phyloP scores from a whole-genome alignment of 2,888 invertebrate species.

The Cryptus armator region DNA sequence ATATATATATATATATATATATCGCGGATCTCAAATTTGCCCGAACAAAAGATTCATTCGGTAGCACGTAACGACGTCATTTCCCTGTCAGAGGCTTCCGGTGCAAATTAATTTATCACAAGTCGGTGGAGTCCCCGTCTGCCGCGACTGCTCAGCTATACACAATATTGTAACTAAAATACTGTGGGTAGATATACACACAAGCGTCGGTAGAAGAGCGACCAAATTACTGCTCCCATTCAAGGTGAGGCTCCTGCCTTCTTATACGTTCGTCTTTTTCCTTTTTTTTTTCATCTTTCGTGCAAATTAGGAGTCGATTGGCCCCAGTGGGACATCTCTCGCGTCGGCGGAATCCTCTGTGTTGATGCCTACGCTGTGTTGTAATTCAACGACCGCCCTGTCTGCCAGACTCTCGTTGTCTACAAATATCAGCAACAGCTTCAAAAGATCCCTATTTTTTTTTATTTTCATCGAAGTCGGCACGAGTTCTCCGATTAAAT shows the following conservation, averaged over 20 bases:
- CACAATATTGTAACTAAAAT: slow-evolving; percentile 41
- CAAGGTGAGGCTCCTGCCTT: slow-evolving; percentile 27
- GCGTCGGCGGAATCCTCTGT: slow-evolving; percentile 51
- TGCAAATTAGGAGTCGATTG: slow-evolving; percentile 69
- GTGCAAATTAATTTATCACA: slow-evolving; percentile 83
- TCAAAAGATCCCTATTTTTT: not conserved
- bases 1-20: not conserved
- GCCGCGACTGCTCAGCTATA: slow-evolving; percentile 29
- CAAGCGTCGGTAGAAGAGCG: slow-evolving; percentile 41
- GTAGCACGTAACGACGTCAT: slow-evolving; percentile 81
- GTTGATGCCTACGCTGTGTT: slow-evolving; percentile 4
- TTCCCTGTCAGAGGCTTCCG: slow-evolving; percentile 82
- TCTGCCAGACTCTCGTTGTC: slow-evolving; percentile 1
- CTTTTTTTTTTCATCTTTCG: slow-evolving; percentile 43
- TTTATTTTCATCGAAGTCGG: not conserved
- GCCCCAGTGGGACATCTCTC: slow-evolving; percentile 66
- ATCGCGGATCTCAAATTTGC: not conserved
- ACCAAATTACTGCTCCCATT: slow-evolving; percentile 61
- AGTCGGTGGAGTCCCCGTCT: slow-evolving; percentile 55
- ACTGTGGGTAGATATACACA: slow-evolving; percentile 8
- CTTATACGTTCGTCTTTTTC: not conserved
- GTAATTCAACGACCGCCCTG: slow-evolving; percentile 33
- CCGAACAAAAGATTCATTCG: slow-evolving; percentile 64
- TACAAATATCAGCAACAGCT: slow-evolving; percentile 13
- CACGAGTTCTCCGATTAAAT: no score